phyloP scores from a whole-genome alignment of 1,140 invertebrate genomes.

The Heliconius hewitsoni region DNA sequence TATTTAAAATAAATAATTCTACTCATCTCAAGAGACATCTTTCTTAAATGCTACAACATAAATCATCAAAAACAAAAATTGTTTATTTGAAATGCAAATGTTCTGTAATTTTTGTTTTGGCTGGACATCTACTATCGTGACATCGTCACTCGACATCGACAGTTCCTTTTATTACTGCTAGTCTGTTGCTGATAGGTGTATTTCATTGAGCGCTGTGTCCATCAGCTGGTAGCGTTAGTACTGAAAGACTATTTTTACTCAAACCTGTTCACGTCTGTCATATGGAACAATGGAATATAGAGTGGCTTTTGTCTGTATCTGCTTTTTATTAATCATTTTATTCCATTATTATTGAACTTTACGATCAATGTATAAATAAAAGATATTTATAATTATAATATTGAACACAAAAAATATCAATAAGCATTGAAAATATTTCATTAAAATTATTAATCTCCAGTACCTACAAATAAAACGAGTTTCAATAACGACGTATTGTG shows the following conservation, averaged over 20 bases:
- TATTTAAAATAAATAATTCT: no score
- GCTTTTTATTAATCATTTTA: not conserved
- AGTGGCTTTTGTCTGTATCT: constrained; percentile 12
- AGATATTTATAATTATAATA: not conserved
- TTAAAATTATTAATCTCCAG: not conserved
- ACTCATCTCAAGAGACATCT: not conserved
- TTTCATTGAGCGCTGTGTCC: not conserved
- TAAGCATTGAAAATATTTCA: not conserved
- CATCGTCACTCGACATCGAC: constrained; percentile 11
- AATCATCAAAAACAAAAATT: no score
- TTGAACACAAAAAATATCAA: not conserved
- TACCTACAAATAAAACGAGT: not conserved
- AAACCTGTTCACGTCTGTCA: constrained; percentile 35
- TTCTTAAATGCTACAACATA: not conserved
- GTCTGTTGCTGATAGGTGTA: constrained; percentile 8
- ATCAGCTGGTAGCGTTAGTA: not conserved
- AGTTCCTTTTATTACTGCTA: constrained; percentile 3
- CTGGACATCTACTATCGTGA: not conserved
- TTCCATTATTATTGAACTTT: not conserved
- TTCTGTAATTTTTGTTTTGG: not conserved
- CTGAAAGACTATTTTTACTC: constrained; percentile 18
- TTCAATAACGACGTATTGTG: constrained; percentile 12
- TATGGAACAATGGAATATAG: constrained; percentile 17
- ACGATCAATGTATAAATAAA: not conserved
- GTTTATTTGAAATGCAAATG: not conserved